phyloP scores from a whole-genome alignment of 2,113 vertebrate genomes.

The Rhynchomys soricoides region DNA sequence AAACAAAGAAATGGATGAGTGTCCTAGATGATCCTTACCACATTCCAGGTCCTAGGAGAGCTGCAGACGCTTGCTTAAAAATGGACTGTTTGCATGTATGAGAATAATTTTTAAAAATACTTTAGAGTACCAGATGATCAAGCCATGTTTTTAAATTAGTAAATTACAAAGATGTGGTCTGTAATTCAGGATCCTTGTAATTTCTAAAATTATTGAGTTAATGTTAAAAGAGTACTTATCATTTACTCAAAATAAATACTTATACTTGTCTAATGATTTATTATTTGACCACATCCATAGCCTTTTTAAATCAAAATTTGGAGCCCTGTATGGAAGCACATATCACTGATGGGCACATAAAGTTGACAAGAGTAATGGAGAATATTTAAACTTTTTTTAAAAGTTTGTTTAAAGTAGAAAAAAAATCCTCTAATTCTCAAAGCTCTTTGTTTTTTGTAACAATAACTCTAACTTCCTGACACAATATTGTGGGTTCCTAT shows the following conservation, averaged over 20 bases:
- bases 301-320: not conserved
- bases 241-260: constrained; percentile 52
- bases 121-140: constrained; percentile 35
- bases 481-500: constrained; percentile 60
- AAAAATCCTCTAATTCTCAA: constrained; percentile 48
- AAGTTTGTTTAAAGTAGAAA: constrained; percentile 39
- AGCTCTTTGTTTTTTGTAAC: constrained; percentile 67
- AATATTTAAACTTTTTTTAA: constrained; percentile 42
- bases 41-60: constrained; percentile 45
- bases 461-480: constrained; percentile 72
- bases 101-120: not conserved
- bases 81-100: not conserved
- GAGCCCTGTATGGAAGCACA: not conserved
- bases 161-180: constrained; percentile 60
- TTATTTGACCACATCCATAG: constrained; percentile 16
- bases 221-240: constrained; percentile 50
- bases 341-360: not conserved
- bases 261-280: not conserved
- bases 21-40: not conserved
- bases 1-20: constrained; percentile 15
- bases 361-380: not conserved
- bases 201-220: constrained; percentile 56
- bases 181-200: constrained; percentile 56
- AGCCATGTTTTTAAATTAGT: constrained; percentile 47
- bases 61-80: constrained; percentile 46